phyloP scores from a whole-genome alignment of 2,888 invertebrate genomes.

The Aporophyla nigra region DNA sequence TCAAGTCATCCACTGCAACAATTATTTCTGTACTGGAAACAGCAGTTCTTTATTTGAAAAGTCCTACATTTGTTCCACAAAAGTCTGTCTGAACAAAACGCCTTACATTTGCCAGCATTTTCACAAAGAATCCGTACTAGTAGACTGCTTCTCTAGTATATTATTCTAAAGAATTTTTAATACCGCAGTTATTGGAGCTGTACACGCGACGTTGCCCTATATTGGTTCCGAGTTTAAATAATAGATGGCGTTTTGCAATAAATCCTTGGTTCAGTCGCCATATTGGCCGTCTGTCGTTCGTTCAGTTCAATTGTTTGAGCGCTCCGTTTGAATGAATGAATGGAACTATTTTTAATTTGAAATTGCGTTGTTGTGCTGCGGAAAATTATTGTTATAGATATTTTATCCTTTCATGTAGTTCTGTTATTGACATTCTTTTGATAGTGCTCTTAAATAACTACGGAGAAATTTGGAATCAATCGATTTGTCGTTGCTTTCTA shows the following conservation, averaged over 20 bases:
- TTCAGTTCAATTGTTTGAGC: conserved; percentile 58
- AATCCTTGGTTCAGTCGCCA: conserved; percentile 60
- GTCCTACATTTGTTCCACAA: neutral
- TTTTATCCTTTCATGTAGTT: neutral
- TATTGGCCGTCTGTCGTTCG: conserved; percentile 66
- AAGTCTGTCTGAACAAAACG: conserved; percentile 19
- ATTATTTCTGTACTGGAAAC: neutral
- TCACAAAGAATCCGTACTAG: conserved; percentile 53
- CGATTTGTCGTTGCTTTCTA: neutral
- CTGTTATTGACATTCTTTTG: neutral
- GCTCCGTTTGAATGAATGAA: conserved; percentile 49
- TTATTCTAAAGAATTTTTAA: conserved; percentile 74
- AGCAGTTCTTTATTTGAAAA: neutral
- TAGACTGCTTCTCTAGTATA: conserved; percentile 53
- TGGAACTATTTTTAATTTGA: conserved; percentile 47
- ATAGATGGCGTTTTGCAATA: conserved; percentile 75
- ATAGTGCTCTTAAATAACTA: neutral
- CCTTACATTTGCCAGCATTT: conserved; percentile 34
- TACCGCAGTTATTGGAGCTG: conserved; percentile 68
- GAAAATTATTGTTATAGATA: neutral
- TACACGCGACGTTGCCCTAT: conserved; percentile 65
- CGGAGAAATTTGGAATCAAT: neutral
- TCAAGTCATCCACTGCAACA: no score
- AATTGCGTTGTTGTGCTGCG: conserved; percentile 15
- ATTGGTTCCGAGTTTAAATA: conserved; percentile 75